Conservation (phyloP, 2,888 invertebrate species). For the Cactoblastis cactorum region DNA sequence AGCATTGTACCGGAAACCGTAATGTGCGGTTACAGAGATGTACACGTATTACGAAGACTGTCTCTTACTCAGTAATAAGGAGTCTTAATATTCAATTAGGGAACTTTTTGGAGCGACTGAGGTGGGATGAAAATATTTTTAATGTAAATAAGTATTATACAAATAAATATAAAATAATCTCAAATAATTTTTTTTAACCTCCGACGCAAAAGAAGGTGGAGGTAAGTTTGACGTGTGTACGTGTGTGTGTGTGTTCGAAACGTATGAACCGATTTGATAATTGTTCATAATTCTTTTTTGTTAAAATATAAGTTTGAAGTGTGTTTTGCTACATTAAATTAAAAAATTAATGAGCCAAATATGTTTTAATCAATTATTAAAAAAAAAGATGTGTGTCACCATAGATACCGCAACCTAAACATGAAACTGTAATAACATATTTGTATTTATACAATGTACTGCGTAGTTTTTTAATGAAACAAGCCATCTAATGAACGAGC, state of each 20-base stretch:
- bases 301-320: too few species aligned
- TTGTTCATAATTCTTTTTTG: too few species aligned
- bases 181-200: too few species aligned
- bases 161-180: too few species aligned
- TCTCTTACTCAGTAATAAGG: background rate
- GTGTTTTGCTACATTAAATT: background rate
- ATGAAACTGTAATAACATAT: conserved; percentile 6
- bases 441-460: background rate
- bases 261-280: too few species aligned
- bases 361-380: background rate
- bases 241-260: too few species aligned
- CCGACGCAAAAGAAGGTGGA: too few species aligned
- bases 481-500: background rate
- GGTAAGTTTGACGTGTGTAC: too few species aligned
- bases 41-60: background rate
- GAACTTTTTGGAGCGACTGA: background rate
- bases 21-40: background rate
- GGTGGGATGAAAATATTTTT: background rate
- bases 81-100: background rate
- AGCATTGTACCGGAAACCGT: conserved; percentile 6
- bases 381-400: conserved; percentile 14
- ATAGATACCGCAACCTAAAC: conserved; percentile 14
- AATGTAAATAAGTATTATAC: background rate
- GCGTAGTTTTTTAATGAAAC: background rate
- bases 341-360: background rate